Evolutionary conservation across 2,888 invertebrate genomes (phyloP), one percentile per base, ranked within the genome.

Genomic region (Sclerodermus sp.): DNA sequence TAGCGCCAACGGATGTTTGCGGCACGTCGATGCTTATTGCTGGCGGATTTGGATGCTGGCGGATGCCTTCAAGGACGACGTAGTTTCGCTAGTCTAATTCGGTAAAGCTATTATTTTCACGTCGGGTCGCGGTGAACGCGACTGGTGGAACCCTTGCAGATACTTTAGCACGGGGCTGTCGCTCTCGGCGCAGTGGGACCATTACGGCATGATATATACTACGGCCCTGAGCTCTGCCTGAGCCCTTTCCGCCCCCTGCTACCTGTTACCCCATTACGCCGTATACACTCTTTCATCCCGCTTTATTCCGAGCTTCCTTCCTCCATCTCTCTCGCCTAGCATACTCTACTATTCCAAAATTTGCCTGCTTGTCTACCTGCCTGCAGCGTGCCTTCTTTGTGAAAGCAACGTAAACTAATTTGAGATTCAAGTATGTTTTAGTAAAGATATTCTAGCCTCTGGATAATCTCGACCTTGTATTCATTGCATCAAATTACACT

Each of bases 121-220:
- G 61, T 55, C 53, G 51, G 53, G 54, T 51, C 56, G 55, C 56
- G 55, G 36, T 43, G 16, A 23, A n/a, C 29, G 23, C 41, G 9
- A 12, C 36, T 13, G 12, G 13, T 6, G 36, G 23, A 3, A 32
- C 39, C 44, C 23, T 16, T 14, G 46, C 47, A 51, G 52, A 55
- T 68, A 66, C 64, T 71, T 70, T 57, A 68, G 60, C 60, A 49
- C 51, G 54, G 53, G 56, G 55, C 57, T 59, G 72, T 67, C 67
- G 60, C 49, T 54, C 57, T 40, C 34, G 60, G 64, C 68, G 63
- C 70, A 68, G 60, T 60, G 68, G 72, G 71, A 71, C 73, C 71
- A 73, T 73, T 73, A 71, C 63, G 56, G 55, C 59, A 60, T 71
- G 70, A 73, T 70, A 69, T 71, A 71, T 66, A 58, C 62, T 60